Evolutionary conservation across 2,113 vertebrate species (phyloP), one percentile per base, ranked within the genome.

Genomic region (Cebidichthys violaceus): DNA sequence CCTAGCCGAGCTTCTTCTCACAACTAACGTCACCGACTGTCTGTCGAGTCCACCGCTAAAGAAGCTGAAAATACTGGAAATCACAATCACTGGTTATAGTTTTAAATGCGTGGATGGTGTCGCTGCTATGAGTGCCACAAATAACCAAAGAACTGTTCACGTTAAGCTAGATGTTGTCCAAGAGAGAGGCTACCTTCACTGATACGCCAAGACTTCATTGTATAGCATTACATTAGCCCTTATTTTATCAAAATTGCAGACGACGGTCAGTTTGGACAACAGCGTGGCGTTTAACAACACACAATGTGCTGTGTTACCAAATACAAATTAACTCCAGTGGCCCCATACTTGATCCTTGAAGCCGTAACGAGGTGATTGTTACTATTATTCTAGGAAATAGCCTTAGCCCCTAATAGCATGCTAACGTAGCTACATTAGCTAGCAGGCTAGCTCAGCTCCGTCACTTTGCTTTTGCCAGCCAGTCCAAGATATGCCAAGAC

Each of bases 401-500:
- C 68, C 31, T 24, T 43, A 75, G 79, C 80, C 68, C 68, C 15
- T n/a, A 20, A 18, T 35, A 72, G 78, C 73, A 70, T 72, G 83
- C 87, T 93, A 91, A 41, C 67, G 20, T 52, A 17, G 88, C 91
- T 64, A 78, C 11, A 43, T 35, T 72, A 79, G 87, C 87, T 84
- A 79, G 39, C 75, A 65, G 15, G 77, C 72, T 91, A 92, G 83
- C 86, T 70, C 24, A 59, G 71, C 61, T 82, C 78, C 84, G 86
- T 73, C 41, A 85, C 66, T 83, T 87, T 66, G 68, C 72, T 39
- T 62, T 81, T 43, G 15, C 27, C n/a, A 86, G 52, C 29, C 37
- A 33, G 37, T 47, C 8, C 41, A 27, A 57, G 29, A 18, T 6
- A 54, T 24, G n/a, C 3, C 35, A 79, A 72, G 37, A 59, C n/a